Conservation (phyloP, 2,888 invertebrate genomes). For the Machimus atricapillus region DNA sequence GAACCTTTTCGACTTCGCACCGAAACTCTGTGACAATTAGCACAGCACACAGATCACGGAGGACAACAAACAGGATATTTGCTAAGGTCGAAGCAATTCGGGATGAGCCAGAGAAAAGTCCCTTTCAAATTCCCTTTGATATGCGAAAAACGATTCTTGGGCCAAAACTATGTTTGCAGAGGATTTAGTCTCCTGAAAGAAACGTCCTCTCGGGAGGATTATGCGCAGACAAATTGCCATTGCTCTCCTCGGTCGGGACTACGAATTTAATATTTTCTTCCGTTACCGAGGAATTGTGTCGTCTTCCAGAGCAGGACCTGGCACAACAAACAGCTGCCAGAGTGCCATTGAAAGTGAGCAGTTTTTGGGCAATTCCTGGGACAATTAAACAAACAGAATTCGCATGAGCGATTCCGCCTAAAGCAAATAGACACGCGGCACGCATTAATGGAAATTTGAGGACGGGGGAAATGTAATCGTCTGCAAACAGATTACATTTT, state of each 20-base stretch:
- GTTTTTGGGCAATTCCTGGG: constrained; percentile 2
- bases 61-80: constrained; percentile 34
- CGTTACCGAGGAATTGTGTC: background rate
- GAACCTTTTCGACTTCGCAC: background rate
- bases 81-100: background rate
- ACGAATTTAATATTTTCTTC: constrained; percentile 18
- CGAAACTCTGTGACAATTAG: constrained; percentile 18
- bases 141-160: constrained; percentile 15
- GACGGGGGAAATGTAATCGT: background rate
- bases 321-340: constrained; percentile 24
- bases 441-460: background rate
- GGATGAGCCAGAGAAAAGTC: background rate
- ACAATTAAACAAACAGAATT: constrained; percentile 6
- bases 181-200: constrained; percentile 6
- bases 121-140: constrained; percentile 27
- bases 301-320: background rate
- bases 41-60: constrained; percentile 22
- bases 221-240: constrained; percentile 23
- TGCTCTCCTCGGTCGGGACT: background rate
- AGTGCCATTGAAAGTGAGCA: background rate
- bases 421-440: background rate
- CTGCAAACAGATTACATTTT: background rate
- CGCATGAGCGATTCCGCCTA: background rate
- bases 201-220: background rate
- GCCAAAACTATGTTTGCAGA: constrained; percentile 23